Conservation (phyloP, 2,888 invertebrate genomes). For the Plebejus melissa region DNA sequence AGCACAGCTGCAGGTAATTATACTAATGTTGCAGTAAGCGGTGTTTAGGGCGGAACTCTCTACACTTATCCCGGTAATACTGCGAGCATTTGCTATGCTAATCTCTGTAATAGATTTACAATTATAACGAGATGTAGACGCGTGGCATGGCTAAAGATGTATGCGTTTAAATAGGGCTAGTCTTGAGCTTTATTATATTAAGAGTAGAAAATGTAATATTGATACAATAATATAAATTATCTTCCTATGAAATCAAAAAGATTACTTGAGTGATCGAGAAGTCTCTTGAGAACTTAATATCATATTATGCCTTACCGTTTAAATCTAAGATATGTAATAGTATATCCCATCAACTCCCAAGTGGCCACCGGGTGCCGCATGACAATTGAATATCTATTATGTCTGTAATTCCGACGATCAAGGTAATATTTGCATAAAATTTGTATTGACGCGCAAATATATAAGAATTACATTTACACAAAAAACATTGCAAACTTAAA, state of each 20-base stretch:
- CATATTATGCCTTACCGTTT: no score
- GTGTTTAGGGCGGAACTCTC: conserved; percentile 63
- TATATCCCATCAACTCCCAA: no score
- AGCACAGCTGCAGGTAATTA: conserved; percentile 45
- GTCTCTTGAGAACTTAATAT: background rate
- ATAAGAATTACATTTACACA: no score
- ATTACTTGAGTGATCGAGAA: background rate
- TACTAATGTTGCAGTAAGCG: conserved; percentile 43
- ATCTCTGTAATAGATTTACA: conserved; percentile 17
- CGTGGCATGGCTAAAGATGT: background rate
- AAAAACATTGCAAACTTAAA: background rate
- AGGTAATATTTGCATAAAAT: no score
- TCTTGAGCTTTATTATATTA: background rate
- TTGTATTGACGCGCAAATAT: background rate
- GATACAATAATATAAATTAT: no score
- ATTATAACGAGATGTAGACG: conserved; percentile 20
- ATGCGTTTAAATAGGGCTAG: background rate
- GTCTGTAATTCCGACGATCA: no score
- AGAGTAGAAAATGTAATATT: background rate
- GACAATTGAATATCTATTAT: no score
- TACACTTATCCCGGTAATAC: conserved; percentile 72
- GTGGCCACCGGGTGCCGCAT: no score
- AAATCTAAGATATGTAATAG: no score
- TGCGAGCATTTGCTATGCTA: conserved; percentile 38
- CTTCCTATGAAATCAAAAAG: background rate